Conservation (phyloP, 2,113 vertebrate genomes). For the Eulacestoma nigropectus region DNA sequence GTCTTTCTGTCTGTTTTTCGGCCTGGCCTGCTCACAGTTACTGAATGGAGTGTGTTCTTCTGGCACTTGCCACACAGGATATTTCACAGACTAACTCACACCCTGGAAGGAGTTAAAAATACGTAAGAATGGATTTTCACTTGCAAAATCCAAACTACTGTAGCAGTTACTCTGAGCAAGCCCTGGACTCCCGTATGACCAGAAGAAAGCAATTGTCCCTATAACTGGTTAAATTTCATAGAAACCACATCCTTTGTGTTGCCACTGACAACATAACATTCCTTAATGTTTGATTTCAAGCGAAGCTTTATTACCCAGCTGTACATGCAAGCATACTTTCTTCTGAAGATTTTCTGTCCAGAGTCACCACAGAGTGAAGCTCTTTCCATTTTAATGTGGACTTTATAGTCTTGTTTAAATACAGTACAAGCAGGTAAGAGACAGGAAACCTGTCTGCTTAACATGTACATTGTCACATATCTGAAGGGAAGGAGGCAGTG, state of each 20-base stretch:
- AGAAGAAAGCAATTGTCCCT: conserved; percentile 10
- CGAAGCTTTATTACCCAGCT: neutral
- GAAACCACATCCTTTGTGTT: conserved; percentile 56
- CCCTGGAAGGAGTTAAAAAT: conserved; percentile 18
- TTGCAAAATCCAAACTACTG: neutral
- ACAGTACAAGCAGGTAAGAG: conserved; percentile 25
- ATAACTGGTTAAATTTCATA: conserved; percentile 44
- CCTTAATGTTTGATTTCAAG: conserved; percentile 48
- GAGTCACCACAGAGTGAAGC: neutral
- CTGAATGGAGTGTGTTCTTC: neutral
- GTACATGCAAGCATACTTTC: neutral
- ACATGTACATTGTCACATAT: neutral
- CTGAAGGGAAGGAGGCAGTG: neutral
- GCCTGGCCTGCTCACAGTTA: neutral
- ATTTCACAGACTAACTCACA: neutral
- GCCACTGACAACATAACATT: conserved; percentile 48
- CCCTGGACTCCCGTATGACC: neutral
- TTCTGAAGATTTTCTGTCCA: conserved; percentile 3
- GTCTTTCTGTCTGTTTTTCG: neutral
- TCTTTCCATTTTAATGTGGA: neutral
- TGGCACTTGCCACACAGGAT: neutral
- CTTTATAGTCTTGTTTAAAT: neutral
- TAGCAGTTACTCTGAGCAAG: neutral
- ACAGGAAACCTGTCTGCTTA: conserved; percentile 9
- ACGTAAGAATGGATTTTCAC: neutral